phyloP scores from a whole-genome alignment of 2,888 invertebrate genomes.

The Gasteruption jaculator region DNA sequence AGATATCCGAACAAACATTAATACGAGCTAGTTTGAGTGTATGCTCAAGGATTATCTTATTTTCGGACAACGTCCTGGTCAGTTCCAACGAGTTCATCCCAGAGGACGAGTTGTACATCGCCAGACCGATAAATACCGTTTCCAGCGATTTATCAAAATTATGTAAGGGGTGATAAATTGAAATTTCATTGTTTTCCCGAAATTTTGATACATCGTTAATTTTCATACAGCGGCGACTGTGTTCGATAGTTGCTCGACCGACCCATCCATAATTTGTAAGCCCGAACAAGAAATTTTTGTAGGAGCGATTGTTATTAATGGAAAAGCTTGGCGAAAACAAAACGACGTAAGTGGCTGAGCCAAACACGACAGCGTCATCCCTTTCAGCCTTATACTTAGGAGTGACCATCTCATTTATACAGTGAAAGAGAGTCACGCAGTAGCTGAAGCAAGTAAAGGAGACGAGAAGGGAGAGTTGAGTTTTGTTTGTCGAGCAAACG shows the following conservation, averaged over 20 bases:
- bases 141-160: no score
- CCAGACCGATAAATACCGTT: no score
- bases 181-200: no score
- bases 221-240: no score
- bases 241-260: no score
- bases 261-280: no score
- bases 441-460: slow-evolving; percentile 30
- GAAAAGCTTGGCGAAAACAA: background rate
- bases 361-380: slow-evolving; percentile 34
- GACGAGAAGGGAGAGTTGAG: slow-evolving; percentile 39
- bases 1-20: slow-evolving; percentile 50
- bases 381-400: slow-evolving; percentile 37
- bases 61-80: slow-evolving; percentile 40
- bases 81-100: slow-evolving; percentile 20
- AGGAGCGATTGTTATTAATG: background rate
- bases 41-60: slow-evolving; percentile 48
- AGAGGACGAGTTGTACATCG: no score
- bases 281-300: no score
- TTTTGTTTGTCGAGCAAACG: slow-evolving; percentile 52
- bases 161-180: no score
- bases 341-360: no score
- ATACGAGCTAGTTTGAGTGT: slow-evolving; percentile 40
- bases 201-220: no score
- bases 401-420: slow-evolving; percentile 43
- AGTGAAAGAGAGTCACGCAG: slow-evolving; percentile 40